Base-by-base conservation (phyloP, 2,797 vertebrate genomes). In the Phaenicophaeus curvirostris region DNA sequence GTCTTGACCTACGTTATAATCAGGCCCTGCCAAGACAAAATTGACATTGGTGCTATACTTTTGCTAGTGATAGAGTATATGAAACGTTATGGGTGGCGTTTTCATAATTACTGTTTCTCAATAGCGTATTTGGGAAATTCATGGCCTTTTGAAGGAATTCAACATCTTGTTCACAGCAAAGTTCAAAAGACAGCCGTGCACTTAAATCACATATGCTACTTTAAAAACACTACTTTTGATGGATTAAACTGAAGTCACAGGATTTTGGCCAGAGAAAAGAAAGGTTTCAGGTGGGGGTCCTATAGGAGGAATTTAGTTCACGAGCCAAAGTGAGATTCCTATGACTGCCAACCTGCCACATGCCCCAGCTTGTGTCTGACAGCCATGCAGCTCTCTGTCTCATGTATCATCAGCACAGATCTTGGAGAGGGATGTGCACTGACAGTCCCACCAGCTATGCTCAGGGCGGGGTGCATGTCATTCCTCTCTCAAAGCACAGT, bases 321-420 rank as follows among this genome's bases (percentile, higher is more conserved):
- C 19, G 41, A 95, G 72, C 84, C 79, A 75, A 94, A 96, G 85
- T 85, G 90, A 88, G 91, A 93, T 73, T 95, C 88, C 93, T 82
- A 13, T 59, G 54, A 92, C 91, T 96, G 90, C 96, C 95, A 96
- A 68, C 81, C 63, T 79, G 41, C 55, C 48, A 19, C 98, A 97
- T 96, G 97, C 87, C 94, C 68, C 9, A 28, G 95, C 98, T 96
- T 96, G 98, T 88, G 74, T 68, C 95, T 97, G 94, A 97, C 95
- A 96, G 87, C 42, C 12, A 27, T 77, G 53, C 79, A 61, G 59
- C 0, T 3, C 77, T 92, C 91, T 74, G 92, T 92, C 96, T 94
- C 5, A 3, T 82, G 89, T 96, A 83, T 97, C 93, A 94, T n/a
- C 15, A 3, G 11, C 63, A 75, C 71, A 88, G 94, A 93, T 92